Conservation (phyloP, 1,140 invertebrate species). For the Batillaria attramentaria region DNA sequence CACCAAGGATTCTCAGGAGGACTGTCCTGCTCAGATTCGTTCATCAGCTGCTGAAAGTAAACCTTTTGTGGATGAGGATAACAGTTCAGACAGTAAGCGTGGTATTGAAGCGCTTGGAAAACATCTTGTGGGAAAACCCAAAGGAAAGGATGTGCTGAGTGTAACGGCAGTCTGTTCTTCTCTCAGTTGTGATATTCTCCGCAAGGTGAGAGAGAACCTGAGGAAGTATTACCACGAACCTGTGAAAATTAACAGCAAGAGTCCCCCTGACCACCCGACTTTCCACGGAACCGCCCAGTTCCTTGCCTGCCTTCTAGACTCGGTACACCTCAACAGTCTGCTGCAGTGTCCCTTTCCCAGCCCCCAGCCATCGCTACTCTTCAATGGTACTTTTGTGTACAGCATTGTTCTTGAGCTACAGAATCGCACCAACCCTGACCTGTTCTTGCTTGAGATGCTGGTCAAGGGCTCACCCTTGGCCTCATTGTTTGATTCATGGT, state of each 20-base stretch:
- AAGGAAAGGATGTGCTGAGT: constrained; percentile 3
- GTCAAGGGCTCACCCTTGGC: constrained; percentile 42
- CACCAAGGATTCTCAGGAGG: too few species aligned
- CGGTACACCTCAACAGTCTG: constrained; percentile 58
- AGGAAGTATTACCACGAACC: constrained; percentile 45
- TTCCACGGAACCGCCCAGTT: constrained; percentile 65
- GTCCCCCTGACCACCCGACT: constrained; percentile 47
- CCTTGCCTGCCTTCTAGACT: constrained; percentile 56
- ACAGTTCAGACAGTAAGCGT: neutral
- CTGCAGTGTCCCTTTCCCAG: constrained; percentile 51
- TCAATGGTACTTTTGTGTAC: constrained; percentile 65
- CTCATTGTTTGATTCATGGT: constrained; percentile 34
- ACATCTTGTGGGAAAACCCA: neutral
- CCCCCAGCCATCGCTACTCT: constrained; percentile 45
- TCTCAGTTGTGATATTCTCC: neutral
- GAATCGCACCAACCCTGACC: constrained; percentile 47
- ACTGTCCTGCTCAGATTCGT: too few species aligned
- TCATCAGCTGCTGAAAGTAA: too few species aligned
- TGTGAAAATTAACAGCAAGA: constrained; percentile 47
- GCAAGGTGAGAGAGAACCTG: constrained; percentile 45
- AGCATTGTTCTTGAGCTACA: constrained; percentile 56
- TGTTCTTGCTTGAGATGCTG: constrained; percentile 54
- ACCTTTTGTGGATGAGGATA: too few species aligned
- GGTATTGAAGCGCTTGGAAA: neutral
- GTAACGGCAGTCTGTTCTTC: constrained; percentile 8